Conservation (phyloP, 2,113 vertebrate genomes). For the Cyprinodon variegatus region DNA sequence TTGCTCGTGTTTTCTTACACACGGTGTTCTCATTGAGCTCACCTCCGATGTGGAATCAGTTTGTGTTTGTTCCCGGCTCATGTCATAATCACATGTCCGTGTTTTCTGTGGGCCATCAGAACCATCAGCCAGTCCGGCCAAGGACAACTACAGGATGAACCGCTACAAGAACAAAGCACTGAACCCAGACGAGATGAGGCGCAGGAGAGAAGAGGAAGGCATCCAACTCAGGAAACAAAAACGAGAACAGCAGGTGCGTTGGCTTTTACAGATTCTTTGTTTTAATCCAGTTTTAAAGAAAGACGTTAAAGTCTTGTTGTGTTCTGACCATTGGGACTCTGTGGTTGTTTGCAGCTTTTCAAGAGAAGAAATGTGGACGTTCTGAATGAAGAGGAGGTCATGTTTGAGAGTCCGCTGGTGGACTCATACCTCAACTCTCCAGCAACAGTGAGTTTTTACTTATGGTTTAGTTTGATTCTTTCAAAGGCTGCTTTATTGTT, state of each 20-base stretch:
- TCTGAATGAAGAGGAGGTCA: constrained; percentile 89
- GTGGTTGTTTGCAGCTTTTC: constrained; percentile 84
- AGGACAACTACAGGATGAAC: constrained; percentile 98
- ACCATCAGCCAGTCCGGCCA: constrained; percentile 92
- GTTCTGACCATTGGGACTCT: neutral
- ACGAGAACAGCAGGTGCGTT: constrained; percentile 91
- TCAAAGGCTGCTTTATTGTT: neutral
- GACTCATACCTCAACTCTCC: constrained; percentile 89
- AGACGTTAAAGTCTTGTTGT: neutral
- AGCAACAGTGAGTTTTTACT: constrained; percentile 81
- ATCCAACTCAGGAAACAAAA: constrained; percentile 98
- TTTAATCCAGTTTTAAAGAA: no score
- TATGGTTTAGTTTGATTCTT: neutral
- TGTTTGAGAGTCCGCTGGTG: constrained; percentile 91
- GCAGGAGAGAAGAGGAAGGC: constrained; percentile 94
- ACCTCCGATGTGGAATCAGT: neutral
- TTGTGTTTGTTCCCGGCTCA: neutral
- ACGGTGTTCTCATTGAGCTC: neutral
- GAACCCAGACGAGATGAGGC: constrained; percentile 96
- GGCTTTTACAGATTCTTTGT: neutral
- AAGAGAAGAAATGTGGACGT: constrained; percentile 97
- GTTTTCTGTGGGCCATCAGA: constrained; percentile 76
- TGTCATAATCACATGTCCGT: neutral
- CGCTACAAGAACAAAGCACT: constrained; percentile 99
- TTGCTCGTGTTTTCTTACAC: neutral